Conservation (phyloP, 2,113 vertebrate genomes). For the Mesembrinibis cayennensis region DNA sequence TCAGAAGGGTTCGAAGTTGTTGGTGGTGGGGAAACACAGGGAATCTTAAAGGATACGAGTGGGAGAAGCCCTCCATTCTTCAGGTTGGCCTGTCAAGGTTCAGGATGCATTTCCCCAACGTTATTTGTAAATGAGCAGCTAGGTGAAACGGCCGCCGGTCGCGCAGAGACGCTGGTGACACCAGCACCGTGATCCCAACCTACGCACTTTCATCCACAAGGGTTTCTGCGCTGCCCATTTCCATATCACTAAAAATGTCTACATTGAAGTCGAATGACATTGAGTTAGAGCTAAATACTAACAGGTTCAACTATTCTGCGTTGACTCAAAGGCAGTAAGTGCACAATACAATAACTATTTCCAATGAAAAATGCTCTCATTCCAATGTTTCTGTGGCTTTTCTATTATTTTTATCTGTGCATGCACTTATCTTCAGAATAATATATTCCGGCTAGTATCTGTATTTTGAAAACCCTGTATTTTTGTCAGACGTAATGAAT, state of each 20-base stretch:
- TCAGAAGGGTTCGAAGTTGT: background rate
- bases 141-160: background rate
- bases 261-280: background rate
- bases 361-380: background rate
- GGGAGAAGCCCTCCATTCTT: background rate
- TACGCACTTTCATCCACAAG: too few relatives aligned
- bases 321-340: background rate
- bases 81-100: background rate
- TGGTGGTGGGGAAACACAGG: too few relatives aligned
- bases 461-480: background rate
- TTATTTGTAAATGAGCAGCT: too few relatives aligned
- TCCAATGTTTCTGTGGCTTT: background rate
- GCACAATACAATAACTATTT: background rate
- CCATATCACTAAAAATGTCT: rapidly evolving
- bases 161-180: background rate
- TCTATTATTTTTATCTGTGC: background rate
- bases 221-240: background rate
- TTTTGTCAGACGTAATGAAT: background rate
- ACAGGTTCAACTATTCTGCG: background rate
- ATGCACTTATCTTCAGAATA: background rate
- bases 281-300: background rate
- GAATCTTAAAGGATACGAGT: too few relatives aligned
- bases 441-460: background rate
- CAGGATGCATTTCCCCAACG: background rate
- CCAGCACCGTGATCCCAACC: background rate